Percentiles rank a stretch among this genome's conserved stretches.
phyloP scores from a whole-genome alignment of 2,888 invertebrate genomes.

The Epirrhoe alternata region DNA sequence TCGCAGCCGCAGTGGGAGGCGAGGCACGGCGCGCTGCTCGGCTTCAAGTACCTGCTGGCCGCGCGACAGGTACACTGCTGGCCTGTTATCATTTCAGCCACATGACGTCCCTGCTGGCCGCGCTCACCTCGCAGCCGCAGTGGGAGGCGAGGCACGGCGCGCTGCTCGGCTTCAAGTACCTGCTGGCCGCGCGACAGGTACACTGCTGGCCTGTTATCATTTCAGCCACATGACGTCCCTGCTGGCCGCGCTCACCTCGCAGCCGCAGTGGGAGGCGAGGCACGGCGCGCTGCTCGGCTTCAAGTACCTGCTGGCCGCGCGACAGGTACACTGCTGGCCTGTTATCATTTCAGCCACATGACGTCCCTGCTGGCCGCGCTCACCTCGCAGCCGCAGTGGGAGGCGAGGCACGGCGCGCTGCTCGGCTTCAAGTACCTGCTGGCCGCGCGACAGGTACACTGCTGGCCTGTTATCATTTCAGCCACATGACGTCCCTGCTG shows the following conservation, averaged over 20 bases:
- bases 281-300: slow-evolving; percentile 97
- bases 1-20: slow-evolving; percentile 96
- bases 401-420: slow-evolving; percentile 97
- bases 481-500: slow-evolving; percentile 88
- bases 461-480: neutral
- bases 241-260: slow-evolving; percentile 89
- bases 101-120: slow-evolving; percentile 89
- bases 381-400: slow-evolving; percentile 94
- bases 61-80: slow-evolving; percentile 81
- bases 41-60: slow-evolving; percentile 93
- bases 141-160: slow-evolving; percentile 99
- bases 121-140: slow-evolving; percentile 91
- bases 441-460: slow-evolving; percentile 86
- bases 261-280: slow-evolving; percentile 97
- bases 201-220: neutral
- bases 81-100: slow-evolving; percentile 49
- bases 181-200: slow-evolving; percentile 89
- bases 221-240: slow-evolving; percentile 86
- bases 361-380: slow-evolving; percentile 90
- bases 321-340: slow-evolving; percentile 60
- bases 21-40: slow-evolving; percentile 96
- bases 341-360: slow-evolving; percentile 71
- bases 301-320: slow-evolving; percentile 93
- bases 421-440: slow-evolving; percentile 95
- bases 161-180: slow-evolving; percentile 94